Conservation (phyloP, 2,113 vertebrate genomes). For the Rhea americana region DNA sequence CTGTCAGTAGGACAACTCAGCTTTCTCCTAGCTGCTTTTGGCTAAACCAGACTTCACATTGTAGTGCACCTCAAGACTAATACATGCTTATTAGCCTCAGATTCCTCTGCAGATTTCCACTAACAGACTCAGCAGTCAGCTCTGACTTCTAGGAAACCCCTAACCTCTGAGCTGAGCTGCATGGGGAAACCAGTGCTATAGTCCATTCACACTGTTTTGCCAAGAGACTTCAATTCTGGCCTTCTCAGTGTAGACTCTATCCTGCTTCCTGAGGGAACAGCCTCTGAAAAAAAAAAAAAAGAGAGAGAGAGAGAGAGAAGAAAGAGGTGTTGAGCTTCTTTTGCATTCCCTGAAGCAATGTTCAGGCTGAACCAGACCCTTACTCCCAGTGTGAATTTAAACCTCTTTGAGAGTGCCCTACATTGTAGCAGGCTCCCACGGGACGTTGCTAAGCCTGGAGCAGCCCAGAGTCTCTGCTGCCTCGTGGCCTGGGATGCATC, state of each 20-base stretch:
- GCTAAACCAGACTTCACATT: background rate
- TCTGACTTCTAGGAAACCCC: background rate
- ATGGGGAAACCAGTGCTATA: background rate
- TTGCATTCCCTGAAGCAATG: background rate
- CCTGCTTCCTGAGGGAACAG: background rate
- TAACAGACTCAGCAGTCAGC: background rate
- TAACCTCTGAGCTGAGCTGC: background rate
- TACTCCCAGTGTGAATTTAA: background rate
- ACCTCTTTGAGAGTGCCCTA: background rate
- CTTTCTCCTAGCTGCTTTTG: background rate
- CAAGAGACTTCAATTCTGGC: background rate
- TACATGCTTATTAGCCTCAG: background rate
- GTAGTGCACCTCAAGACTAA: background rate
- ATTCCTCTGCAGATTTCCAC: background rate
- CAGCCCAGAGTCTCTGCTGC: background rate
- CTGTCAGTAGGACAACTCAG: background rate
- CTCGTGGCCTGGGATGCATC: background rate
- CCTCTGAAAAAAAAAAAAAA: background rate
- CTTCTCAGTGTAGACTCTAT: accelerated
- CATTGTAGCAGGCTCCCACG: background rate
- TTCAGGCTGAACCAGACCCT: constrained; percentile 8
- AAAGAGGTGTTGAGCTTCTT: background rate
- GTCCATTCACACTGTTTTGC: background rate
- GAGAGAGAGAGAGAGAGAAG: background rate
- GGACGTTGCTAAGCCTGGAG: background rate